phyloP scores from a whole-genome alignment of 2,888 invertebrate species.

The Macaria notata region DNA sequence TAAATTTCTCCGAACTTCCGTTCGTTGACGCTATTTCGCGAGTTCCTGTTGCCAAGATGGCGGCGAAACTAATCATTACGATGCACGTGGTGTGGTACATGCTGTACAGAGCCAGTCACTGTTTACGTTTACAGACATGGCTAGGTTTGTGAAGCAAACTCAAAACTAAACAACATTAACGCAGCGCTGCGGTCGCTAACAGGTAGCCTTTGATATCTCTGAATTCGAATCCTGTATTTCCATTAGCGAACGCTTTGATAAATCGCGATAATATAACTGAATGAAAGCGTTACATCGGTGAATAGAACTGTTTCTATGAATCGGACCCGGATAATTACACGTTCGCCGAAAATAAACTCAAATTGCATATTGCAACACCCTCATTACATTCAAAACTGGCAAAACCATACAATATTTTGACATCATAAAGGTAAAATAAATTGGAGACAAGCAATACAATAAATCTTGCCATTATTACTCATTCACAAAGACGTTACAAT shows the following conservation, averaged over 20 bases:
- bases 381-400: constrained; percentile 19
- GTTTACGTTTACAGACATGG: constrained; percentile 42
- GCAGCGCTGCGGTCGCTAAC: constrained; percentile 22
- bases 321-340: constrained; percentile 12
- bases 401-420: constrained; percentile 30
- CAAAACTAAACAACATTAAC: constrained; percentile 27
- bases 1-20: constrained; percentile 49
- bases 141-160: constrained; percentile 20
- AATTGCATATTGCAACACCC: constrained; percentile 17
- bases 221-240: constrained; percentile 20
- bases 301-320: constrained; percentile 13
- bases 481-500: constrained; percentile 48
- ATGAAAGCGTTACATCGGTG: constrained; percentile 14
- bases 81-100: constrained; percentile 48
- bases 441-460: constrained; percentile 35
- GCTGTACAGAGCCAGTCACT: constrained; percentile 32
- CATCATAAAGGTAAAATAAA: constrained; percentile 30
- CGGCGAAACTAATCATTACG: constrained; percentile 38
- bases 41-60: constrained; percentile 51
- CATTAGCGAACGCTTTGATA: constrained; percentile 26
- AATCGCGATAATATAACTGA: constrained; percentile 18
- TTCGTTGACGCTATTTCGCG: constrained; percentile 48
- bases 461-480: constrained; percentile 48
- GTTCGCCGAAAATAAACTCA: constrained; percentile 10
- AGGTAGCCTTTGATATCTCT: constrained; percentile 30